phyloP scores from a whole-genome alignment of 2,113 vertebrate genomes.

The Rhinichthys klamathensis region DNA sequence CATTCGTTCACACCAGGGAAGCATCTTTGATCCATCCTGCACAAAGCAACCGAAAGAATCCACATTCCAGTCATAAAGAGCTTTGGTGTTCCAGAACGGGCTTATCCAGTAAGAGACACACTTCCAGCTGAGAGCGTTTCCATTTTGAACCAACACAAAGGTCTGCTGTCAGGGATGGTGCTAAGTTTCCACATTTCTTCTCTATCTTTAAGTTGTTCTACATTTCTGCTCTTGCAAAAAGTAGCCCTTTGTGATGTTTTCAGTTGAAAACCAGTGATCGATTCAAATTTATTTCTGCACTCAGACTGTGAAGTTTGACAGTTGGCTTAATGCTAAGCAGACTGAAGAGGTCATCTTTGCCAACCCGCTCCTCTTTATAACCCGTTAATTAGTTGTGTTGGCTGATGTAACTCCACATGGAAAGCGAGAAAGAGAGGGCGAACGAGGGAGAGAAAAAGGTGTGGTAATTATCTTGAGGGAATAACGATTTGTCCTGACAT shows the following conservation, averaged over 20 bases:
- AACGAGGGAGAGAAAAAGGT: slow-evolving; percentile 57
- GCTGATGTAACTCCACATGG: slow-evolving; percentile 51
- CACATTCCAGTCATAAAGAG: not conserved
- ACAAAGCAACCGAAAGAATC: not conserved
- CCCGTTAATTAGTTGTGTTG: slow-evolving; percentile 55
- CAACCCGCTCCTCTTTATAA: slow-evolving; percentile 55
- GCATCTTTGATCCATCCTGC: slow-evolving; percentile 2
- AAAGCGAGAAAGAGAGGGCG: slow-evolving; percentile 50
- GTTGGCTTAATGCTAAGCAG: slow-evolving; percentile 35
- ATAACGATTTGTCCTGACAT: slow-evolving; percentile 79
- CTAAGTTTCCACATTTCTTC: slow-evolving; percentile 12
- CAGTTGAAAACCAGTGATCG: slow-evolving; percentile 10
- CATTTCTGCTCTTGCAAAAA: not conserved
- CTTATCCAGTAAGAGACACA: not conserved
- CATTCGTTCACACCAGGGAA: slow-evolving; percentile 27
- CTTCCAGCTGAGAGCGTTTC: slow-evolving; percentile 3
- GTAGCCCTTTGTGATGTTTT: not conserved
- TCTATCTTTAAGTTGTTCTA: not conserved
- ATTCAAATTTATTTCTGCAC: slow-evolving; percentile 12
- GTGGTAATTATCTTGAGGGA: slow-evolving; percentile 70
- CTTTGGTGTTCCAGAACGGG: slow-evolving; percentile 8
- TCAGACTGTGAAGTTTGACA: slow-evolving; percentile 9
- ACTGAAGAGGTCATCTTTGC: slow-evolving; percentile 53
- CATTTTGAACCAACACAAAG: slow-evolving; percentile 13
- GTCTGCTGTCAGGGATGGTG: not conserved